Evolutionary conservation across 2,888 invertebrate species (phyloP).

Genomic region (Nymphalis c-album): DNA sequence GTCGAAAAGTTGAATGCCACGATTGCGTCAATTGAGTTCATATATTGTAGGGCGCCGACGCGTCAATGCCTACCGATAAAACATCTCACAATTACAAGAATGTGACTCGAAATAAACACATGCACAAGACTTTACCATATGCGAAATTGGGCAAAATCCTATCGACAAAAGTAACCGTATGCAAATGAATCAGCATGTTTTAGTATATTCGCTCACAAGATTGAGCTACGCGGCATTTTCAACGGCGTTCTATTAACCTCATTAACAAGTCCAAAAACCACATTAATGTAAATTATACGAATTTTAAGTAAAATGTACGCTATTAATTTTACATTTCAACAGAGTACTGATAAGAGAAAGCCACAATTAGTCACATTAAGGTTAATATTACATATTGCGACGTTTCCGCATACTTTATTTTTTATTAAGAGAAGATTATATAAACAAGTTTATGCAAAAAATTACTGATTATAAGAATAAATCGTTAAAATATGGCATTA

Average conservation of each 20-base stretch:
- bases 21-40: constrained; percentile 30
- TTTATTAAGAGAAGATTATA: constrained; percentile 58
- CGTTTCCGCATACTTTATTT: constrained; percentile 58
- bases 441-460: constrained; percentile 58
- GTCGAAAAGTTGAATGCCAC: constrained; percentile 13
- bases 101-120: constrained; percentile 32
- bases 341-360: constrained; percentile 76
- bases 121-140: constrained; percentile 30
- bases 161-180: constrained; percentile 59
- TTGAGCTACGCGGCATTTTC: constrained; percentile 77
- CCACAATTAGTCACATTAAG: constrained; percentile 73
- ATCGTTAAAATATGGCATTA: constrained; percentile 46
- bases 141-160: constrained; percentile 39
- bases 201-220: constrained; percentile 65
- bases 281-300: constrained; percentile 40
- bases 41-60: constrained; percentile 40
- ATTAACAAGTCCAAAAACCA: constrained; percentile 45
- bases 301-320: constrained; percentile 42
- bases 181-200: constrained; percentile 81
- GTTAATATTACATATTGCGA: constrained; percentile 70
- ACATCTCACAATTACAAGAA: constrained; percentile 35
- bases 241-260: constrained; percentile 77
- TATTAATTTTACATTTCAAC: constrained; percentile 52
- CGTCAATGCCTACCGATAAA: constrained; percentile 37
- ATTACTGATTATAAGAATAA: constrained; percentile 40